Conservation (phyloP, 1,140 invertebrate genomes). For the Papilio machaon region DNA sequence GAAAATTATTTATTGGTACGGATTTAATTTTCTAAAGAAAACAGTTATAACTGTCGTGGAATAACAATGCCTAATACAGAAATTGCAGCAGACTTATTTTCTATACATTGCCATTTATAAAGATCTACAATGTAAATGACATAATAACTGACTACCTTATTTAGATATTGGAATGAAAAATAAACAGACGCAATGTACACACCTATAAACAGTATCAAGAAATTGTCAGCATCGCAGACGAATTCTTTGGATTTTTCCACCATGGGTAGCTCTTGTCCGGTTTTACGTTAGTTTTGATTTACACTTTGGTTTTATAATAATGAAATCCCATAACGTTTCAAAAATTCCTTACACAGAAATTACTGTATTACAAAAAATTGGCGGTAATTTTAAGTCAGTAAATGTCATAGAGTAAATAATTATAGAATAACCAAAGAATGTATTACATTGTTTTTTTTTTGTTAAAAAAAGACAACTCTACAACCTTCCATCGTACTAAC, state of each 20-base stretch:
- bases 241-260: constrained; percentile 16
- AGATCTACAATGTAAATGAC: constrained; percentile 26
- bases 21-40: too few relatives aligned
- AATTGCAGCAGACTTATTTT: not conserved
- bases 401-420: not conserved
- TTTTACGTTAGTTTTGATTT: not conserved
- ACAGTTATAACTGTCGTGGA: too few relatives aligned
- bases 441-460: not conserved
- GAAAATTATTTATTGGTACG: too few relatives aligned
- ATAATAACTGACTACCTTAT: constrained; percentile 20
- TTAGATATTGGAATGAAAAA: constrained; percentile 29
- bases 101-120: not conserved
- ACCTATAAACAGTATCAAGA: not conserved
- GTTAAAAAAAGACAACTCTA: not conserved
- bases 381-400: not conserved
- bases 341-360: too few relatives aligned
- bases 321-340: too few relatives aligned
- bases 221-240: not conserved
- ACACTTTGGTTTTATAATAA: too few relatives aligned
- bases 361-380: not conserved
- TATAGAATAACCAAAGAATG: not conserved
- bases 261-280: not conserved
- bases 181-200: not conserved
- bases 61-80: too few relatives aligned
- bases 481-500: not conserved